These are phyloP conservation scores for Polia nebulosa DNA, from an alignment of 2,888 invertebrate species.

Conservation along the genomic window DNA sequence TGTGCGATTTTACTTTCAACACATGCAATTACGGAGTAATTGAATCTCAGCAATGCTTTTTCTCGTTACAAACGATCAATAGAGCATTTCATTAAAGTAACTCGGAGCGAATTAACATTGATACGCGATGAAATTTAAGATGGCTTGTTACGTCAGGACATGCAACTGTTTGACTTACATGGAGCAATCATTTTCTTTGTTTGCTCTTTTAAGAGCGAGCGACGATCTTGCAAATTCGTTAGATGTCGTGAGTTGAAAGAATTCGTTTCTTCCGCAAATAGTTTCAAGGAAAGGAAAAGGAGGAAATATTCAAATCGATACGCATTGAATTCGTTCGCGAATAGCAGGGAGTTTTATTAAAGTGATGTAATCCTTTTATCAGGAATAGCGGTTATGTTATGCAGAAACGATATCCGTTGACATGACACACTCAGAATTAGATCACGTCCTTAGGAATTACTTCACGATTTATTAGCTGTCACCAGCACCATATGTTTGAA, in stretches of 20 bases:
- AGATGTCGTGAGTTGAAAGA: conserved; percentile 55
- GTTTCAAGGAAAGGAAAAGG: conserved; percentile 46
- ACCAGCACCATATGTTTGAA: background rate
- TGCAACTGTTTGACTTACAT: conserved; percentile 45
- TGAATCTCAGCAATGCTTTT: conserved; percentile 64
- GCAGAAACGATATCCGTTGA: conserved; percentile 37
- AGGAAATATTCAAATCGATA: conserved; percentile 46
- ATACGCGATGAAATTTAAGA: conserved; percentile 67
- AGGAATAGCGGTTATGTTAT: conserved; percentile 25
- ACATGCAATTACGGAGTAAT: conserved; percentile 65
- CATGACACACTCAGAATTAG: conserved; percentile 73
- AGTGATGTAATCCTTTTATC: conserved; percentile 51
- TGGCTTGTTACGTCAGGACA: conserved; percentile 53
- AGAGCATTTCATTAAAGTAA: conserved; percentile 68
- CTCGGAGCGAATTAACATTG: conserved; percentile 63
- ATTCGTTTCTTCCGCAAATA: conserved; percentile 42
- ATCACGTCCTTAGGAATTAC: conserved; percentile 70
- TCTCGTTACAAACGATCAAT: conserved; percentile 66
- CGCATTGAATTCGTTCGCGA: conserved; percentile 13
- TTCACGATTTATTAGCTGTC: conserved; percentile 17
- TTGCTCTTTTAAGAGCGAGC: conserved; percentile 29
- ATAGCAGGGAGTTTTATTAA: conserved; percentile 8
- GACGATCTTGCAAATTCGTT: conserved; percentile 36
- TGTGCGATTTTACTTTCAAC: conserved; percentile 70
- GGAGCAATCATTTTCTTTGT: conserved; percentile 47